phyloP scores from a whole-genome alignment of 2,888 invertebrate genomes.

The Ecliptopera silaceata region DNA sequence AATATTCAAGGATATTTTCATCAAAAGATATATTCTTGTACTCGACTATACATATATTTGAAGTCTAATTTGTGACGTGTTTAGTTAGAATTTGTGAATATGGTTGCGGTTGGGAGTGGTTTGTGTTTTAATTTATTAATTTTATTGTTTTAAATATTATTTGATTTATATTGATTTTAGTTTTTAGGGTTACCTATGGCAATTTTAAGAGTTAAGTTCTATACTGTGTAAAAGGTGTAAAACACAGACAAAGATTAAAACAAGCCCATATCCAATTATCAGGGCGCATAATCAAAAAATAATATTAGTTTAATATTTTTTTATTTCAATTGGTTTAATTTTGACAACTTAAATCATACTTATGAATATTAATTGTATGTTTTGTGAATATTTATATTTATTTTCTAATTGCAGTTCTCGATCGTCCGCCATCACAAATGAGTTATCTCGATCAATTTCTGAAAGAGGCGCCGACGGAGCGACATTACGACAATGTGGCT shows the following conservation, averaged over 20 bases:
- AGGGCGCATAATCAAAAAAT: background rate
- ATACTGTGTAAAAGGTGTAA: background rate
- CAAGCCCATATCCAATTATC: background rate
- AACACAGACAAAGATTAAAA: background rate
- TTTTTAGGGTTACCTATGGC: no score
- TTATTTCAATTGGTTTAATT: background rate
- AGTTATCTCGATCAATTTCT: slow-evolving; percentile 95
- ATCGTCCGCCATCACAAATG: slow-evolving; percentile 95
- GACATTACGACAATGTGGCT: slow-evolving; percentile 76
- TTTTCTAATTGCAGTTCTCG: slow-evolving; percentile 86
- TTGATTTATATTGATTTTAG: no score
- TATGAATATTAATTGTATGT: no score
- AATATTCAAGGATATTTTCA: no score
- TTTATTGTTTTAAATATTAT: background rate
- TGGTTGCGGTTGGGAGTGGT: slow-evolving; percentile 79
- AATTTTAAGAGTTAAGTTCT: background rate
- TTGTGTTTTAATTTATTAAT: slow-evolving; percentile 39
- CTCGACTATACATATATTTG: slow-evolving; percentile 49
- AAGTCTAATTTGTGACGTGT: slow-evolving; percentile 47
- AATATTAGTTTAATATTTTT: no score
- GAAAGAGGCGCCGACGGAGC: slow-evolving; percentile 85
- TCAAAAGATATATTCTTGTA: slow-evolving; percentile 39
- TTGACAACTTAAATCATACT: no score
- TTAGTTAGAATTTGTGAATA: slow-evolving; percentile 50
- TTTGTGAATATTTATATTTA: background rate